phyloP scores from a whole-genome alignment of 2,113 vertebrate species.

The Cynocephalus volans region DNA sequence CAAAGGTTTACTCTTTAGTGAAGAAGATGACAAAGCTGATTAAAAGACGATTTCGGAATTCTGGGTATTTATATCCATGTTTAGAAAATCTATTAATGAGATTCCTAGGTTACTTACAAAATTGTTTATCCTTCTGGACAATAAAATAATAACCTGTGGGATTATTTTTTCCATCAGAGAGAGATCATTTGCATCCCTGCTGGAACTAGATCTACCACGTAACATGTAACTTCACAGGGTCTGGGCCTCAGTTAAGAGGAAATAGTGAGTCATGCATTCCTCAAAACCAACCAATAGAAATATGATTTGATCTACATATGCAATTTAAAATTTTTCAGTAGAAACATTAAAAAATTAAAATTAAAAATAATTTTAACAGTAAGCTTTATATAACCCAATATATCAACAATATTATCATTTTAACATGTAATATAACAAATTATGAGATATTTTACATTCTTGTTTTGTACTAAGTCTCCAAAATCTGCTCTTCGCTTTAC shows the following conservation, averaged over 20 bases:
- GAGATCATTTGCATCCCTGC: background rate
- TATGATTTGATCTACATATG: background rate
- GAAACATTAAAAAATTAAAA: background rate
- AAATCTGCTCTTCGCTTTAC: background rate
- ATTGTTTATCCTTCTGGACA: background rate
- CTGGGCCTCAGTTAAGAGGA: background rate
- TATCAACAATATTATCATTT: constrained; percentile 29
- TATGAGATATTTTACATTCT: background rate
- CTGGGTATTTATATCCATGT: background rate
- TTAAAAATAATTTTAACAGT: background rate
- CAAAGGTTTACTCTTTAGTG: background rate
- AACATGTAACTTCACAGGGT: background rate
- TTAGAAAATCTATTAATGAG: background rate
- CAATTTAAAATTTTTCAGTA: background rate
- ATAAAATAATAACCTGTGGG: background rate
- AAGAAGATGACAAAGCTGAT: background rate
- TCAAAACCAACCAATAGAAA: background rate
- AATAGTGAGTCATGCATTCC: background rate
- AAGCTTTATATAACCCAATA: background rate
- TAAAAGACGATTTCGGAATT: constrained; percentile 51
- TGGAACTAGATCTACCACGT: background rate
- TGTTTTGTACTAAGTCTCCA: background rate
- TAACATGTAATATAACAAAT: background rate
- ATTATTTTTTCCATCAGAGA: background rate
- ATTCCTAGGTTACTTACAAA: background rate